Evolutionary conservation across 2,797 vertebrate species (phyloP).

Genomic region (Diglossa cyanea): DNA sequence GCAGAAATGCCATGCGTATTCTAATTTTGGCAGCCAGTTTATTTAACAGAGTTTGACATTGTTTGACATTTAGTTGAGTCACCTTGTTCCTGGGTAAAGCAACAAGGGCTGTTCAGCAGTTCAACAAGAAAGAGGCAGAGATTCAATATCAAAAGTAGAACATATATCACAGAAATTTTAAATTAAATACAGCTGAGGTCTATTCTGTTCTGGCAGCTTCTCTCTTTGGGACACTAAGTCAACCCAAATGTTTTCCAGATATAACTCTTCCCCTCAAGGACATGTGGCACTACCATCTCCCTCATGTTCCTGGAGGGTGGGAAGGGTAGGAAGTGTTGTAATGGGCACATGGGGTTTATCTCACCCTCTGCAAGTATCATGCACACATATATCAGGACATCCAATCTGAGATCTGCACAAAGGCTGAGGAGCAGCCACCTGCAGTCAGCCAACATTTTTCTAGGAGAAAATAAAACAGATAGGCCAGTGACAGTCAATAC

Average conservation of each 20-base stretch:
- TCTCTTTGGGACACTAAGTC: constrained; percentile 16
- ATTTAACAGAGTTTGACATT: constrained; percentile 41
- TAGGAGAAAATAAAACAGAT: background rate
- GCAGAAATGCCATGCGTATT: constrained; percentile 12
- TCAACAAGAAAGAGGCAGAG: constrained; percentile 26
- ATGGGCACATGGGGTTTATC: background rate
- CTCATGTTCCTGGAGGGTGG: background rate
- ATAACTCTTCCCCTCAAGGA: background rate
- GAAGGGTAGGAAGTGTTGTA: background rate
- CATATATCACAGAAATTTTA: constrained; percentile 9
- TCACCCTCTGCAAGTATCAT: background rate
- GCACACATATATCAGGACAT: background rate
- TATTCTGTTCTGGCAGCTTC: background rate
- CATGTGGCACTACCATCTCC: background rate
- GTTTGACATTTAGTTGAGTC: constrained; percentile 57
- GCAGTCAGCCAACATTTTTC: background rate
- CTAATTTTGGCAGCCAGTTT: constrained; percentile 54
- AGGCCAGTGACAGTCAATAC: background rate
- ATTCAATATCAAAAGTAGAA: constrained; percentile 20
- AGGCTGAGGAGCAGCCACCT: background rate
- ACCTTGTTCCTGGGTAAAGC: constrained; percentile 37
- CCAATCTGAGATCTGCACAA: background rate
- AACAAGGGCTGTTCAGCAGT: constrained; percentile 38
- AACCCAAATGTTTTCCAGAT: constrained; percentile 33
- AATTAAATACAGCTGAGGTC: constrained; percentile 29